Evolutionary conservation across 1,140 invertebrate genomes (phyloP), one percentile per base, ranked within the genome.

Genomic region (Atopsyche davidsoni): DNA sequence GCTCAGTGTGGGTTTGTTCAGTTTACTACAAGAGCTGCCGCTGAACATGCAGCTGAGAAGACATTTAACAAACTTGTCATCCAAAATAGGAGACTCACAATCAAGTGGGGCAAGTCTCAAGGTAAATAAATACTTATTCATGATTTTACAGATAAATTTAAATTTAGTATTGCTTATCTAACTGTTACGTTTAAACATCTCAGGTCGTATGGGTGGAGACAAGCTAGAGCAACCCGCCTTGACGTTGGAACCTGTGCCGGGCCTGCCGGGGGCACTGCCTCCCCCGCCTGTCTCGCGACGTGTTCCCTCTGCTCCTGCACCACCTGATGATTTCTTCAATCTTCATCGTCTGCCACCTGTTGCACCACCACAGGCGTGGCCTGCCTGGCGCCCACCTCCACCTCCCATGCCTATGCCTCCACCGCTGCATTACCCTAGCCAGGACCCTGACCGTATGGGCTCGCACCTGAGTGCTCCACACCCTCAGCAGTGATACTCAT

Each of bases 1-100:
- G 94, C 98, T 60, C 93, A 96, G 60, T 99, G 96, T 77, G 95
- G 94, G 0, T 99, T 99, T 68, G 87, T 99, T 3, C 93, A 98
- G 64, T 99, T 93, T 66, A 97, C 94, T 0, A 86, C 85, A 22
- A 75, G 97, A 50, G 73, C 76, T 39, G 84, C 92, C 1, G 92
- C 96, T 0, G 96, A 99, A 70, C 69, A 85, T 51, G 96, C 96
- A 9, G 93, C 94, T 2, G 95, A 99, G 62, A 88, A 91, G 60
- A 93, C 92, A 0, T 99, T 98, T 63, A 97, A 98, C 61, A 96
- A 97, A 65, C 69, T 98, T 13, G 92, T 93, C 21, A 76, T 96
- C 14, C 81, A 86, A 16, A 91, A 90, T 0, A 76, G 89, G 40
- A 78, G 93, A 46, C 74, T 98, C 0, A 94, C 90, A 6, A 96